phyloP scores from a whole-genome alignment of 2,888 invertebrate species.

The Smittia sp. region DNA sequence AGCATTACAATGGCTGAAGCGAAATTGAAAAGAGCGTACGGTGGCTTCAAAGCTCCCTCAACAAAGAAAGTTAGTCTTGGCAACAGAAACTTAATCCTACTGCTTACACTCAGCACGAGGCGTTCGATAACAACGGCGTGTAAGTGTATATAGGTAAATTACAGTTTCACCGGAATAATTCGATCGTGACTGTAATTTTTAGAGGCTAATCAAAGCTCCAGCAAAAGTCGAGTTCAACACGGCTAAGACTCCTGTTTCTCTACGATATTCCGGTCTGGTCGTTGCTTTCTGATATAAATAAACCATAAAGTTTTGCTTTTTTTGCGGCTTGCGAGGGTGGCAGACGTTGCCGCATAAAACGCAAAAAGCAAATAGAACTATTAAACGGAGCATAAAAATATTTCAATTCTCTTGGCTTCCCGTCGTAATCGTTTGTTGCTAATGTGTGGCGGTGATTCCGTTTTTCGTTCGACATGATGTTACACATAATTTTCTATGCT shows the following conservation, averaged over 20 bases:
- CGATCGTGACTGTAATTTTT: slow-evolving; percentile 31
- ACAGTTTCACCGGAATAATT: slow-evolving; percentile 33
- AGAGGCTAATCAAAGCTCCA: slow-evolving; percentile 26
- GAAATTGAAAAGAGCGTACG: too few species aligned
- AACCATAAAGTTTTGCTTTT: slow-evolving; percentile 2
- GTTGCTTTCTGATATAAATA: slow-evolving; percentile 13
- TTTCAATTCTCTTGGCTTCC: slow-evolving; percentile 24
- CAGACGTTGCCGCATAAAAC: background rate
- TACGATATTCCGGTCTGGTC: background rate
- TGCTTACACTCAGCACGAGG: background rate
- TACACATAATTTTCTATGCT: background rate
- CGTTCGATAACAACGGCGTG: background rate
- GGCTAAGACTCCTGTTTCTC: background rate
- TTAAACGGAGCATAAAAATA: slow-evolving; percentile 15
- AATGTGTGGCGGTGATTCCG: background rate
- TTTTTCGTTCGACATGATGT: background rate
- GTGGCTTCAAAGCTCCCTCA: too few species aligned
- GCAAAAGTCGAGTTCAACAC: background rate
- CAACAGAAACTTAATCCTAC: background rate
- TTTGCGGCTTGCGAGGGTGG: background rate
- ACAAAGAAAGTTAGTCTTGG: too few species aligned
- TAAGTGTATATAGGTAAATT: slow-evolving; percentile 15
- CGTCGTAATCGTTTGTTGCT: background rate
- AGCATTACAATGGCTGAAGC: too few species aligned
- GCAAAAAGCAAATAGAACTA: background rate